phyloP scores from a whole-genome alignment of 2,797 vertebrate genomes.

The Smutsia gigantea region DNA sequence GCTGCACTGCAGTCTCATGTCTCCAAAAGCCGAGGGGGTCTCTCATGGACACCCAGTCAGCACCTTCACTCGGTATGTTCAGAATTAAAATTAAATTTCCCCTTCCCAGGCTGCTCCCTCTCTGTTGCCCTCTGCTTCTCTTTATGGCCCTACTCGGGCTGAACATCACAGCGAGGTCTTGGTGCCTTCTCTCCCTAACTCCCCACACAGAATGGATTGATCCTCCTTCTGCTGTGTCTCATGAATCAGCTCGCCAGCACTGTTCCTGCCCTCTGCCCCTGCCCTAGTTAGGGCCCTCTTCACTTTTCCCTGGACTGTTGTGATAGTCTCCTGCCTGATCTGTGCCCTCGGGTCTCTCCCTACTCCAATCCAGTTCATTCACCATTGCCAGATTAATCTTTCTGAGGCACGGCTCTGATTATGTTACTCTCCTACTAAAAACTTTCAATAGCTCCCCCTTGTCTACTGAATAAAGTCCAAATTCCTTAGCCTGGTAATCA shows the following conservation, averaged over 20 bases:
- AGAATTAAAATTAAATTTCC: slow-evolving; percentile 60
- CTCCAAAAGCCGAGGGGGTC: background rate
- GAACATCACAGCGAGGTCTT: slow-evolving; percentile 40
- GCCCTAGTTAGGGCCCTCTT: slow-evolving; percentile 63
- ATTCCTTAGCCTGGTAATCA: slow-evolving; percentile 64
- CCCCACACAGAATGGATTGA: slow-evolving; percentile 59
- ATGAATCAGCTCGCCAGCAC: slow-evolving; percentile 65
- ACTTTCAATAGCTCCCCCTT: slow-evolving; percentile 70
- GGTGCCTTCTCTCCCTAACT: slow-evolving; percentile 45
- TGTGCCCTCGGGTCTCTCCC: slow-evolving; percentile 45
- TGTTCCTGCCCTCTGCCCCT: slow-evolving; percentile 53
- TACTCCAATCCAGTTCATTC: slow-evolving; percentile 52
- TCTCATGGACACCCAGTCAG: background rate
- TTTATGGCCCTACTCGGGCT: slow-evolving; percentile 66
- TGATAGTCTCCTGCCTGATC: slow-evolving; percentile 40
- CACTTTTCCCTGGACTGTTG: slow-evolving; percentile 19
- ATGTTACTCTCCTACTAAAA: slow-evolving; percentile 68
- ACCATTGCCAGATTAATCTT: slow-evolving; percentile 74
- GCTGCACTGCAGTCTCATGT: background rate
- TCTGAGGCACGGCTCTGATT: slow-evolving; percentile 66
- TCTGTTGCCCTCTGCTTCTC: slow-evolving; percentile 49
- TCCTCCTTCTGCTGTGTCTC: slow-evolving; percentile 20
- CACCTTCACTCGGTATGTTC: background rate
- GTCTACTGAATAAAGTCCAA: slow-evolving; percentile 70
- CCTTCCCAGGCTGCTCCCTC: slow-evolving; percentile 18